These are phyloP conservation scores for Drosophila mercatorum DNA, from an alignment of 2,888 invertebrate species.

Conservation along the genomic window DNA sequence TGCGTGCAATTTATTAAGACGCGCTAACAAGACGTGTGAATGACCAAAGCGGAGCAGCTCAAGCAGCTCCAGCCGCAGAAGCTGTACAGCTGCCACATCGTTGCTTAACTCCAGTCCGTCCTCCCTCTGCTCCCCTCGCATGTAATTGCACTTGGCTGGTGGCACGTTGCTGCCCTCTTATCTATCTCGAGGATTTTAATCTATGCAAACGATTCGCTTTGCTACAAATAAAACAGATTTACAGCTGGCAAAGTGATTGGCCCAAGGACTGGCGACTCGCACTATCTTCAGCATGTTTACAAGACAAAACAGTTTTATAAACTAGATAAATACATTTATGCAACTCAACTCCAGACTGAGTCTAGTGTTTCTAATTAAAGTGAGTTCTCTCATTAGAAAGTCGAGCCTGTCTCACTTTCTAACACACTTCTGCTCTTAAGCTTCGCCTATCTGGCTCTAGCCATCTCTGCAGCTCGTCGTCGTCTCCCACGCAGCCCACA, in stretches of 20 bases:
- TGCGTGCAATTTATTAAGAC: constrained; percentile 81
- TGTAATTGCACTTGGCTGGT: constrained; percentile 59
- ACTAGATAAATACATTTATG: neutral
- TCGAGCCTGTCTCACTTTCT: constrained; percentile 42
- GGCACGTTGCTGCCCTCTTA: constrained; percentile 53
- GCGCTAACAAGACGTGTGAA: constrained; percentile 81
- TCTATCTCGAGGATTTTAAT: constrained; percentile 22
- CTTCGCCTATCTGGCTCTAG: constrained; percentile 23
- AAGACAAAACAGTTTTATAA: neutral
- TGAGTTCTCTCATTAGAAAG: constrained; percentile 3
- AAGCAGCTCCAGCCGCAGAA: constrained; percentile 27
- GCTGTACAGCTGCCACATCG: constrained; percentile 51
- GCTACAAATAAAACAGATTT: constrained; percentile 3
- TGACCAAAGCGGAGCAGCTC: constrained; percentile 77
- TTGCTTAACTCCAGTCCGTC: constrained; percentile 7
- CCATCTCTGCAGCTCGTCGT: constrained; percentile 49
- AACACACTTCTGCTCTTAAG: constrained; percentile 30
- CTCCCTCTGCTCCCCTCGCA: constrained; percentile 3
- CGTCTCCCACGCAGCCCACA: constrained; percentile 60
- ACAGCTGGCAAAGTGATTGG: neutral
- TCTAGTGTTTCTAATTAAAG: neutral
- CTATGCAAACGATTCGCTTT: constrained; percentile 9
- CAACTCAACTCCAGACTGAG: neutral
- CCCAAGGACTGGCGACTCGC: neutral
- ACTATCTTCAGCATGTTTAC: neutral